Evolutionary conservation across 64 coral and sea anemone species (phyloP).

Genomic region (Stichodactyla mertensii): DNA sequence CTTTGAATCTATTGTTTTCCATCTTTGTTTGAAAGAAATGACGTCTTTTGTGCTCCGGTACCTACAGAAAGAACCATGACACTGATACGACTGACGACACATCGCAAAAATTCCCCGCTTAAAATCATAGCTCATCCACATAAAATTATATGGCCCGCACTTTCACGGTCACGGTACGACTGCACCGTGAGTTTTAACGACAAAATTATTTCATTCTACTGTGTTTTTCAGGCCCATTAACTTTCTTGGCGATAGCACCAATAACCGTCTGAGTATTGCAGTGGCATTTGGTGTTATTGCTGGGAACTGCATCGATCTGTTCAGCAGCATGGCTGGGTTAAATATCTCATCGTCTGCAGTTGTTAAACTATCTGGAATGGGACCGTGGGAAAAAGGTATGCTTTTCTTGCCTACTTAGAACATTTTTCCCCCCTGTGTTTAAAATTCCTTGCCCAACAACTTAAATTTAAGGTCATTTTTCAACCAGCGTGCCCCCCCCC

Average conservation of each 20-base stretch:
- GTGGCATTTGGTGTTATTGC: constrained; percentile 36
- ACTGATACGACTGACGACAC: no score
- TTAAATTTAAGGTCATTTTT: not conserved
- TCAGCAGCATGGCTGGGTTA: not conserved
- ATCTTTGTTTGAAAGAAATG: no score
- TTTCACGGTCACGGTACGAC: no score
- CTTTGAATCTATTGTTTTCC: no score
- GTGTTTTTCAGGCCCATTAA: constrained; percentile 24
- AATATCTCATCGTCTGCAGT: not conserved
- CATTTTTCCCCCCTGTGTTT: not conserved
- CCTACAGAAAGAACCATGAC: no score
- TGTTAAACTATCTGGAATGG: not conserved
- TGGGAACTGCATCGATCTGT: not conserved
- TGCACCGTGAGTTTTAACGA: no score
- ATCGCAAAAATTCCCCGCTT: no score
- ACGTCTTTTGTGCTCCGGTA: no score
- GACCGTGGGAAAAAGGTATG: not conserved
- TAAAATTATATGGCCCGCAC: no score
- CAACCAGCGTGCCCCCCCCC: no score
- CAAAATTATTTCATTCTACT: no score
- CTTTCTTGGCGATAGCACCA: constrained; percentile 6
- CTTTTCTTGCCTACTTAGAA: not conserved
- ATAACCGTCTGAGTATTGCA: constrained; percentile 32
- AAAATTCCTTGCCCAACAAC: not conserved
- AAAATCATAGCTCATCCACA: no score